These are phyloP conservation scores for Aphidius ervi DNA, from an alignment of 1,140 invertebrate genomes.

Conservation along the genomic window DNA sequence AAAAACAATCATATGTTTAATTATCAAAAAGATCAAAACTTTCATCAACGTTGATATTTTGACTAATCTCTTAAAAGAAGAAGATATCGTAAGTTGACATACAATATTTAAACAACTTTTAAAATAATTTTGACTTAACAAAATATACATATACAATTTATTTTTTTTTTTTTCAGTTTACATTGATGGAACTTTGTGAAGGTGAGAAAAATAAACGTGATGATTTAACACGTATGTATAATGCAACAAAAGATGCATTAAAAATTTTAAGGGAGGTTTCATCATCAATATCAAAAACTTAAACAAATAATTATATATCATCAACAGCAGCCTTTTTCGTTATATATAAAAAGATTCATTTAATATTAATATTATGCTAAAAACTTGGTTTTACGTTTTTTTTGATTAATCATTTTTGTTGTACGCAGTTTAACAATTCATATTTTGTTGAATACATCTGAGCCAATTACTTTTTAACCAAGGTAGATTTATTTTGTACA, in stretches of 20 bases:
- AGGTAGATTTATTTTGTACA: too few relatives aligned
- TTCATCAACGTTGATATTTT: too few relatives aligned
- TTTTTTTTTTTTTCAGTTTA: constrained; percentile 58
- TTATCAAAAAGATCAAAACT: constrained; percentile 97
- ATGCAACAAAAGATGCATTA: constrained; percentile 98
- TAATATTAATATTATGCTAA: too few relatives aligned
- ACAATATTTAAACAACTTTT: not conserved
- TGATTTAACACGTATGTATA: constrained; percentile 98
- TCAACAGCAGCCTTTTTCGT: too few relatives aligned
- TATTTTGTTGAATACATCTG: too few relatives aligned
- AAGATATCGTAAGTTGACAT: constrained; percentile 80
- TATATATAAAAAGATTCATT: too few relatives aligned
- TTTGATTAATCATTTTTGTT: too few relatives aligned
- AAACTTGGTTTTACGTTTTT: too few relatives aligned
- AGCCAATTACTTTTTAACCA: too few relatives aligned
- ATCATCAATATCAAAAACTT: constrained; percentile 81
- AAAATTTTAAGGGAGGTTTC: constrained; percentile 98
- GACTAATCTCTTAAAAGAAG: constrained; percentile 89
- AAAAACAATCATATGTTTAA: constrained; percentile 97
- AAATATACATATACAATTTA: constrained; percentile 14
- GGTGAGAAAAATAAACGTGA: constrained; percentile 96
- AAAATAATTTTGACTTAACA: too few relatives aligned
- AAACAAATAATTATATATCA: too few relatives aligned
- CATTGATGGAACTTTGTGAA: constrained; percentile 98
- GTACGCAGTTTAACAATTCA: too few relatives aligned